Evolutionary conservation across 2,888 invertebrate species (phyloP), one percentile per base, ranked within the genome.

Genomic region (Holacanthella duospinosa): DNA sequence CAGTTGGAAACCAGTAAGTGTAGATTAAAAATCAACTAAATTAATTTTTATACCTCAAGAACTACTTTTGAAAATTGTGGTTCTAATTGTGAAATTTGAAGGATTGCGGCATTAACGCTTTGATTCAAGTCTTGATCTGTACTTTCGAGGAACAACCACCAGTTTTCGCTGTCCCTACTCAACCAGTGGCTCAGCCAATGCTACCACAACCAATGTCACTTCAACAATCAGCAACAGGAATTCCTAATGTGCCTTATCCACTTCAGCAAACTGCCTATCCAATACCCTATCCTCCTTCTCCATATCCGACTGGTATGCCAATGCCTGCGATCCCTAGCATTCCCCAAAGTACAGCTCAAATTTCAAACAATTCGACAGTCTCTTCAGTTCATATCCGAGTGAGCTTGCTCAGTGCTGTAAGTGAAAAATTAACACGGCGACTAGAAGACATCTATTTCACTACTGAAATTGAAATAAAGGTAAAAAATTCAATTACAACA

Each of bases 81-180:
- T 16, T 43, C 44, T 48, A 56, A 43, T 55, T 65, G 73, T 73
- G 21, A 25, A 25, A 27, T 16, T 57, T 57, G 9, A 25, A 59
- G 43, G 43, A 36, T 29, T 95, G 96, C 6, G 94, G 95, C 77
- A 79, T 99, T 69, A 78, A 88, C 61, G 88, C 89, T 55, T 82
- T 99, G 26, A 87, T 99, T 73, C 90, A 93, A 81, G 85, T 93
- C 63, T 89, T 95, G 87, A 86, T 88, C 68, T 83, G 87, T 64
- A 89, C 90, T 1, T 99, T 99, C 81, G 92, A 95, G 43, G 95
- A 97, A 70, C 83, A 88, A 73, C 96, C 96, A 62, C 99, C 99
- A 1, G 95, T 99, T 2, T 92, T 87, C 79, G 83, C 91, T 0
- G 87, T 65, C 48, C 70, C 56, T 63, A 64, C 27, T 66, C 64